A percentile compares a stretch with the other conserved stretches of the same genome.
These are phyloP conservation scores for Calameuta filiformis DNA, from an alignment of 2,888 invertebrate species.

Conservation along the genomic window DNA sequence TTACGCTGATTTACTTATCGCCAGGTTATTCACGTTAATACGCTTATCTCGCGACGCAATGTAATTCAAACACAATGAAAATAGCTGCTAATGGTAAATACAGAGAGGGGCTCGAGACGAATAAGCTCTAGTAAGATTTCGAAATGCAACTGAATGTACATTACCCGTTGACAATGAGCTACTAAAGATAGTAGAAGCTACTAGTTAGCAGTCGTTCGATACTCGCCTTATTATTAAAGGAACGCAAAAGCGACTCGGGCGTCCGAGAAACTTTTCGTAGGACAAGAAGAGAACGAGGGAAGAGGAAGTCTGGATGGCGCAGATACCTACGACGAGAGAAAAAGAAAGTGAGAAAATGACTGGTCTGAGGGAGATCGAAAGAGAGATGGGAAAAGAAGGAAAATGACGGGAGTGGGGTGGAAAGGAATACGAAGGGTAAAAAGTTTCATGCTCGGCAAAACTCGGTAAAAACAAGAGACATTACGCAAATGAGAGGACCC, in stretches of 20 bases:
- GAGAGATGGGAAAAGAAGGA: constrained; percentile 3
- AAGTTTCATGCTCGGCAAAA: constrained; percentile 24
- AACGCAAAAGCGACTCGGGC: neutral
- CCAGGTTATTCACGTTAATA: constrained; percentile 21
- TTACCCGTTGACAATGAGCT: neutral
- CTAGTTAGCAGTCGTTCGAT: neutral
- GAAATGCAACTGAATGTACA: neutral
- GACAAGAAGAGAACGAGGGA: neutral
- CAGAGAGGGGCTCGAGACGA: neutral
- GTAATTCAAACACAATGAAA: neutral
- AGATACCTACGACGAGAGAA: neutral
- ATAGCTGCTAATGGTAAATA: neutral
- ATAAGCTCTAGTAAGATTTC: neutral
- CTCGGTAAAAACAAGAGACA: constrained; percentile 26
- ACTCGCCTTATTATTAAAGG: neutral
- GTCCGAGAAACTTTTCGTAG: neutral
- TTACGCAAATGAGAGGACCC: constrained; percentile 30
- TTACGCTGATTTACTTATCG: constrained; percentile 33
- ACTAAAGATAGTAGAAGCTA: neutral
- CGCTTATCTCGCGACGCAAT: constrained; percentile 20
- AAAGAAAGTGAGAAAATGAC: neutral
- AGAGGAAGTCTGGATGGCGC: neutral
- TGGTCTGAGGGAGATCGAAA: constrained; percentile 13
- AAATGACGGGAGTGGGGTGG: neutral
- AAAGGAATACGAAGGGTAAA: constrained; percentile 1